Base-by-base conservation (phyloP, 64 coral and sea anemone species). In the Trachythela sp. region DNA sequence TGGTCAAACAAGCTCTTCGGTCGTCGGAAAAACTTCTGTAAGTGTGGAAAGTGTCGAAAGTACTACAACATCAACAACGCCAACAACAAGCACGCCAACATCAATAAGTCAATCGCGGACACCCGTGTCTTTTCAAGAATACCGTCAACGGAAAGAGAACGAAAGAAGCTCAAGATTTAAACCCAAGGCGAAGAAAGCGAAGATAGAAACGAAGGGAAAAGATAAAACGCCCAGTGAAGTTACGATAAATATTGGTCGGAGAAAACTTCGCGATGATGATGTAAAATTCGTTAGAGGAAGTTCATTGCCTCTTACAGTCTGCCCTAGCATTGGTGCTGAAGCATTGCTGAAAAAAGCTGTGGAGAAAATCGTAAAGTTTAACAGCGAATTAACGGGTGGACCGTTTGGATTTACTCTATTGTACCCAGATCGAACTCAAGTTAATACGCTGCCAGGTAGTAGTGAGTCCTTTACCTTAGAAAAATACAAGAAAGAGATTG, bases 321-420 rank as follows among this genome's bases (percentile, higher is more conserved):
- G 35, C 51, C 85, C 85, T 39, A 31, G 43, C 18, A 87, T 87
- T 38, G 85, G 85, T 20, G 85, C 85, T 37, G 85, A 64, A 13
- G 85, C 58, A 60, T 40, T 87, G 35, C 85, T 87, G 37, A 37
- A 85, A 29, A 85, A 48, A 85, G 83, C 34, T 13, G 24, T 9
- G 11, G 83, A 85, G n/a, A 85, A 85, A 48, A 42, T 85, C 11
- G 40, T n/a, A 29, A 87, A 87, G 86, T 87, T 87, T 40, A 64
- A 68, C 86, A 87, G 30, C 34, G 51, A 87, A 26, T 68, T 87
- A 67, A 52, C 13, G 11, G 32, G 34, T 68, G 86, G 27, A 37
- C 29, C n/a, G 56, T 64, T 64, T 20, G 50, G 58, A 26, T 88
- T 88, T 43, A n/a, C 54, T 13, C 38, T 88, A 67, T 35, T 88